phyloP scores from a whole-genome alignment of 1,140 invertebrate genomes.

The Drosophila rufa region DNA sequence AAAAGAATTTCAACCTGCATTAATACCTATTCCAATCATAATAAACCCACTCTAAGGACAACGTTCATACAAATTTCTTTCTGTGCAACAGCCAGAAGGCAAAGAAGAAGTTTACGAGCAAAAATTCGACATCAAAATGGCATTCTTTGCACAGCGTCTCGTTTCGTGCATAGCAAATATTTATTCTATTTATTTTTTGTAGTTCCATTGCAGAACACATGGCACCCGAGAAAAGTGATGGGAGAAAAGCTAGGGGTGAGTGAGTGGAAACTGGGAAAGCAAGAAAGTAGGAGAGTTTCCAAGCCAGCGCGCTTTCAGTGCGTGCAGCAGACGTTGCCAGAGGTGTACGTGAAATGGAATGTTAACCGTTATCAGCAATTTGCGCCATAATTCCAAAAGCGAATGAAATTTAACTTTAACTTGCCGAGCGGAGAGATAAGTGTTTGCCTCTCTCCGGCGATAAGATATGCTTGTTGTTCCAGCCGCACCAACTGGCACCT shows the following conservation, averaged over 20 bases:
- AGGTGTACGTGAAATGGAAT: constrained; percentile 29
- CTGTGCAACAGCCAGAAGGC: constrained; percentile 10
- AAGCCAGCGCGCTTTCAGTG: constrained; percentile 9
- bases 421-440: constrained; percentile 67
- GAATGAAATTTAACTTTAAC: constrained; percentile 70
- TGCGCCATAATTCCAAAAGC: constrained; percentile 68
- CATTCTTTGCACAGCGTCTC: constrained; percentile 57
- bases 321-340: neutral
- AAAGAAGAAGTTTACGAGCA: constrained; percentile 43
- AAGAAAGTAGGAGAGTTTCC: constrained; percentile 12
- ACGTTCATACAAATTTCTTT: neutral
- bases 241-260: neutral
- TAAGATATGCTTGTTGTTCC: constrained; percentile 68
- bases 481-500: constrained; percentile 24
- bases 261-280: neutral
- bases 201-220: constrained; percentile 25
- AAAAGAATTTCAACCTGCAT: too few species aligned
- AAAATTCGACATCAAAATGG: constrained; percentile 67
- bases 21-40: too few species aligned
- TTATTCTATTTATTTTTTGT: constrained; percentile 45
- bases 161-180: constrained; percentile 64
- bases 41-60: neutral
- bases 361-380: constrained; percentile 66
- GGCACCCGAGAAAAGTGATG: constrained; percentile 15
- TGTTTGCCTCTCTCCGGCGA: constrained; percentile 37